Evolutionary conservation across 2,888 invertebrate species (phyloP).

Genomic region (Poecilus cupreus): DNA sequence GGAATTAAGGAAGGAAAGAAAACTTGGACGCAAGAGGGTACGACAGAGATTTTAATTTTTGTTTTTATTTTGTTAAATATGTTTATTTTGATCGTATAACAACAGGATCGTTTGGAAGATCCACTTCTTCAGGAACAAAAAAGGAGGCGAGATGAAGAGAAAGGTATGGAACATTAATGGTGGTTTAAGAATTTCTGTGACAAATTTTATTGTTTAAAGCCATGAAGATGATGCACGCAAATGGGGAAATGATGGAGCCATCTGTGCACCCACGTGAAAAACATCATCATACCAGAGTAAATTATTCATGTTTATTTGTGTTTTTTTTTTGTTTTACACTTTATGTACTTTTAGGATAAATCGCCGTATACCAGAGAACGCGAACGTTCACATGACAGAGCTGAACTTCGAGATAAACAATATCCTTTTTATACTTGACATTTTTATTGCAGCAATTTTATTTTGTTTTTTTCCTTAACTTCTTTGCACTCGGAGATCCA

Average conservation of each 20-base stretch:
- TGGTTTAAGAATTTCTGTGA: neutral
- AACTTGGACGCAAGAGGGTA: slow-evolving; percentile 87
- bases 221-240: slow-evolving; percentile 81
- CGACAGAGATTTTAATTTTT: slow-evolving; percentile 64
- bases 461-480: slow-evolving; percentile 70
- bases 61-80: slow-evolving; percentile 4
- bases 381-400: slow-evolving; percentile 85
- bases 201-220: slow-evolving; percentile 69
- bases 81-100: neutral
- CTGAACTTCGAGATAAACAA: slow-evolving; percentile 86
- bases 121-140: slow-evolving; percentile 81
- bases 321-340: neutral
- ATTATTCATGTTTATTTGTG: slow-evolving; percentile 52
- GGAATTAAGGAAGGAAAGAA: slow-evolving; percentile 87
- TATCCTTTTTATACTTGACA: slow-evolving; percentile 79
- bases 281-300: slow-evolving; percentile 84
- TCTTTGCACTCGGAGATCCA: slow-evolving; percentile 71
- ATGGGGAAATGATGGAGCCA: slow-evolving; percentile 83
- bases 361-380: slow-evolving; percentile 83
- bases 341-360: slow-evolving; percentile 79
- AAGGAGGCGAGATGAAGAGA: slow-evolving; percentile 86
- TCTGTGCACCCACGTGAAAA: slow-evolving; percentile 80
- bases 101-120: slow-evolving; percentile 85
- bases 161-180: slow-evolving; percentile 74
- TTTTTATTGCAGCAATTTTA: slow-evolving; percentile 56